Base-by-base conservation (phyloP, 1,140 invertebrate genomes). In the Nixonia krombeini region DNA sequence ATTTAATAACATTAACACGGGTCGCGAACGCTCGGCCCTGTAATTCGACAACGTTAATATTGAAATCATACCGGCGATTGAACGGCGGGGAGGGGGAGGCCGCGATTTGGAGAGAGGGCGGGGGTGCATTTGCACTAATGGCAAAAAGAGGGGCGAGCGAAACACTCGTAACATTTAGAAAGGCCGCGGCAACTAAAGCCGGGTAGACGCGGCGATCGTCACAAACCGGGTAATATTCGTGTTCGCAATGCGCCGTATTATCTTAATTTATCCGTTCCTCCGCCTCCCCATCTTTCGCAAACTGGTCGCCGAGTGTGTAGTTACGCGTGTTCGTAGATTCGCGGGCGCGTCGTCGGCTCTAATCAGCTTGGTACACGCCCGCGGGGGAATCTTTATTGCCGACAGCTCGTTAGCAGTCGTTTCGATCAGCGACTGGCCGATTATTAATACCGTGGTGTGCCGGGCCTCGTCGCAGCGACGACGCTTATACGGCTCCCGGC, bases 321-420 rank as follows among this genome's bases (percentile, higher is more conserved):
- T 26, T 70, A 78, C 67, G 55, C 61, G 38, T 81, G 75, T 79
- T 75, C 61, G 62, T 74, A 70, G 53, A 62, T 74, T 74, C 59
- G 41, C 66, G 52, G 52, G 45, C 68, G 64, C 56, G 71, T 77
- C 70, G 69, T 74, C 72, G 33, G 42, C 50, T 64, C 73, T 73
- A 76, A 78, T 79, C 73, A 74, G 66, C 58, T 40, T 6, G 17
- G 66, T 74, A 72, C 41, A 56, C 49, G 58, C 55, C 26, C 55
- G 26, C 29, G 38, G 33, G 12, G 37, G 66, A 73, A 73, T 72
- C 68, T 75, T 76, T 75, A 79, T 74, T 74, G 70, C 66, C 26
- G 29, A 64, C 66, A 46, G 57, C 72, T 81, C 73, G 74, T 81
- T 79, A 78, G 67, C 73, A 81, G 33, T 26, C 33, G 64, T 72